Evolutionary conservation across 2,113 vertebrate genomes (phyloP), one percentile per base, ranked within the genome.

Genomic region (Rafetus swinhoei): DNA sequence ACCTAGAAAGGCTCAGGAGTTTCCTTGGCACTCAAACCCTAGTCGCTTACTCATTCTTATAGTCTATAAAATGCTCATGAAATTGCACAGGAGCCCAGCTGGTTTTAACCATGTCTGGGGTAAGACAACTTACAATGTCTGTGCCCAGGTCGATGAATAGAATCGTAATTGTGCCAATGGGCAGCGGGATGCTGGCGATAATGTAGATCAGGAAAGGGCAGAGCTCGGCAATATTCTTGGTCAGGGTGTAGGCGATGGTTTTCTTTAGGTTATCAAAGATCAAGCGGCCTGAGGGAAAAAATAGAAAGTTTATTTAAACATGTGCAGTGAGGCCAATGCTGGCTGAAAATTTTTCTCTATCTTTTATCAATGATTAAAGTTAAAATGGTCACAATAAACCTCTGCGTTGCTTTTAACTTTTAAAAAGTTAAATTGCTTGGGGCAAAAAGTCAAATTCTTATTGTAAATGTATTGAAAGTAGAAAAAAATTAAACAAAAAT

Each of bases 241-340:
- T 98, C 95, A 98, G 95, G 4, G 98, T 98, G 86, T 98, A 98
- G 7, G 98, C 98, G 8, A 98, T 98, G 3, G 98, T 98, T 95
- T 98, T 98, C 97, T 98, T 98, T 1, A 98, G 95, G 91, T 98
- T 98, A 88, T 98, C 98, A 90, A 98, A 98, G 96, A 98, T 98
- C 93, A 98, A 96, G 55, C 98, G 98, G 81, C 98, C 98, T 98
- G 92, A 62, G 53, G 53, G 45, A 59, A 53, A 53, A 83, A 15
- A 90, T 16, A 39, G n/a, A 76, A 80, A 81, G 57, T 2, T 0
- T 1, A 87, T 76, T 15, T 90, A 52, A 82, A 81, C 85, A 13
- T 65, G 25, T 6, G 81, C 11, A 65, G 32, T 72, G 9, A 69
- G 19, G 56, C 29, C 10, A 35, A 24, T 11, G 54, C 9, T 35